Evolutionary conservation across 1,140 invertebrate genomes (phyloP), one percentile per base, ranked within the genome.

Genomic region (Drosophila funebris): DNA sequence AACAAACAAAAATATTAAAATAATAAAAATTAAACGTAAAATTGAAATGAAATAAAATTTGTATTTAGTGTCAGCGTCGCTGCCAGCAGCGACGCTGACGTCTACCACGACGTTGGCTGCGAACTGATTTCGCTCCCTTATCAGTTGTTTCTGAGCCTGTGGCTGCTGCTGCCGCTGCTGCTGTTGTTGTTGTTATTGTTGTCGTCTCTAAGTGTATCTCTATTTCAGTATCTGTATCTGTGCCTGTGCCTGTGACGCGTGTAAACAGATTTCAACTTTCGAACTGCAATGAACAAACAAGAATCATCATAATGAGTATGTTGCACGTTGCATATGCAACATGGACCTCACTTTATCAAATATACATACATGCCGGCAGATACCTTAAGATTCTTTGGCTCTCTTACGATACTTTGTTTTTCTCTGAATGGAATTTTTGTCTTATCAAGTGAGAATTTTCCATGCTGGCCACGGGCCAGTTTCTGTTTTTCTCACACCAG

Each of bases 371-470:
- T 61, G 52, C 33, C 62, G 41, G 5, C 41, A 60, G 27, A 41
- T 67, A 48, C 24, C 37, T 6, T 22, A 31, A 39, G 29, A 41
- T 37, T 13, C 13, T 36, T 39, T 14, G 24, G 14, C 6, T 20
- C 52, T 27, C 60, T 14, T 22, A 39, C 57, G 60, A 27, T 27
- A 5, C 5, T 27, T 27, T 27, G 1, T 46, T 70, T 76, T 53
- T 14, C 50, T 71, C 16, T 72, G 48, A 72, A 66, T 62, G 70
- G 46, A 77, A 74, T 46, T 68, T 76, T 76, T 58, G 27, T 33
- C 72, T 77, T 78, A 78, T 87, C 75, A 63, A 56, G 9, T 60
- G 57, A 64, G 29, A 80, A 85, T 85, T 85, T 85, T 85, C 81
- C 81, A 85, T 11, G 24, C 33, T 43, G 73, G 13, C 36, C 36